Evolutionary conservation across 2,888 invertebrate species (phyloP).

Genomic region (Calameuta pallipes): DNA sequence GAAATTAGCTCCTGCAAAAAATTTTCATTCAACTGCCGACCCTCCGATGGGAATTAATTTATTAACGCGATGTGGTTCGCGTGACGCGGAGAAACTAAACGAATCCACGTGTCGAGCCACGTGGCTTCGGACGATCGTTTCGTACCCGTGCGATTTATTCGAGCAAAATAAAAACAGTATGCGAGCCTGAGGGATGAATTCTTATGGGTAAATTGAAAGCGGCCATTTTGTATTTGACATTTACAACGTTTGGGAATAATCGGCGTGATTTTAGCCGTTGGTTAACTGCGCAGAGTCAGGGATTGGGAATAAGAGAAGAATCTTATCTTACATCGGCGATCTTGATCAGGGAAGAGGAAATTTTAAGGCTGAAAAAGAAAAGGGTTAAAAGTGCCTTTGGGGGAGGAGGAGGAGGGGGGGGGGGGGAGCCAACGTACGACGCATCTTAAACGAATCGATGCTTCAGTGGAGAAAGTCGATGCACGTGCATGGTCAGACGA

Average conservation of each 20-base stretch:
- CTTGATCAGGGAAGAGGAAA: no score
- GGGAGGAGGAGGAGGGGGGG: no score
- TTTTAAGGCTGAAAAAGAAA: not conserved
- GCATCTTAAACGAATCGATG: not conserved
- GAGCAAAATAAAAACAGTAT: not conserved
- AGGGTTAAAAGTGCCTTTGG: not conserved
- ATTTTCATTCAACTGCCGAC: not conserved
- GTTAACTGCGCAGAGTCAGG: not conserved
- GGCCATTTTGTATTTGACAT: not conserved
- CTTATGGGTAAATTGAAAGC: not conserved
- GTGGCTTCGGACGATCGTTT: not conserved
- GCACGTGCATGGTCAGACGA: not conserved
- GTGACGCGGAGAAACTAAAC: not conserved
- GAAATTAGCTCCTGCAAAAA: not conserved
- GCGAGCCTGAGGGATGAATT: not conserved
- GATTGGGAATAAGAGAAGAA: not conserved
- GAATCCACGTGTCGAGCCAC: not conserved
- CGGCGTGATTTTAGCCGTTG: not conserved
- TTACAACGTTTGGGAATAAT: not conserved
- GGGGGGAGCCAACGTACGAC: not conserved
- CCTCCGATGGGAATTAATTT: not conserved
- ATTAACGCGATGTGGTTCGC: not conserved
- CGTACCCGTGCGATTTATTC: not conserved
- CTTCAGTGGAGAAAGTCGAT: not conserved
- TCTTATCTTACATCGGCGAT: not conserved